Evolutionary conservation across 2,797 vertebrate genomes (phyloP), one percentile per base, ranked within the genome.

Genomic region (Macropodus opercularis): DNA sequence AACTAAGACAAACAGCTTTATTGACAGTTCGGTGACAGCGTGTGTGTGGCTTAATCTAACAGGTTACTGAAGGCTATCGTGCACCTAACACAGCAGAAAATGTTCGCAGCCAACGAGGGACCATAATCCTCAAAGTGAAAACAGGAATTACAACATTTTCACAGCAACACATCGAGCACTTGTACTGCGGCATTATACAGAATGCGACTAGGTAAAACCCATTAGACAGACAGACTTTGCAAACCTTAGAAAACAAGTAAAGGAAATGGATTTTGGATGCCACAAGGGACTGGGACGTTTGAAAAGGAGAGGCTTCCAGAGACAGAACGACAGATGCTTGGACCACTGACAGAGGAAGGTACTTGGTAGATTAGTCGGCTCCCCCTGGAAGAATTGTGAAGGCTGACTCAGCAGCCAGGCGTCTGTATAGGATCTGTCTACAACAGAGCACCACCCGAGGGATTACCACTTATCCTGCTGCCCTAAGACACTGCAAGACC

Each of bases 401-500:
- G 60, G 75, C 87, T 90, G 89, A 89, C 64, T 88, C 88, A 90
- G 90, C 79, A 9, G 44, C 57, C 27, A 2, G 10, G 19, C 34
- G 58, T 79, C 65, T 67, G 58, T 67, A 63, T 61, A 65, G 61
- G 63, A 75, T 82, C 56, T 67, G 70, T 76, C 75, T 67, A 74
- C 79, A 72, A 62, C 75, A 39, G 63, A 66, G 71, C 65, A 48
- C 53, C 51, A 64, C 73, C 69, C 21, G 10, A 44, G 52, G 75
- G 77, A 78, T 71, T 79, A 80, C 69, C 79, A 90, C 86, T 88
- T 83, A 90, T 89, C 84, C 85, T 69, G 53, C 60, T 75, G 72
- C 82, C 78, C 73, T 62, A 36, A 83, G 68, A 84, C 69, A 80
- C 67, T 23, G 44, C 51, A 59, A 77, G 79, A 74, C 76, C 65